Conservation (phyloP, 2,797 vertebrate species). For the Gephyroberyx darwinii region DNA sequence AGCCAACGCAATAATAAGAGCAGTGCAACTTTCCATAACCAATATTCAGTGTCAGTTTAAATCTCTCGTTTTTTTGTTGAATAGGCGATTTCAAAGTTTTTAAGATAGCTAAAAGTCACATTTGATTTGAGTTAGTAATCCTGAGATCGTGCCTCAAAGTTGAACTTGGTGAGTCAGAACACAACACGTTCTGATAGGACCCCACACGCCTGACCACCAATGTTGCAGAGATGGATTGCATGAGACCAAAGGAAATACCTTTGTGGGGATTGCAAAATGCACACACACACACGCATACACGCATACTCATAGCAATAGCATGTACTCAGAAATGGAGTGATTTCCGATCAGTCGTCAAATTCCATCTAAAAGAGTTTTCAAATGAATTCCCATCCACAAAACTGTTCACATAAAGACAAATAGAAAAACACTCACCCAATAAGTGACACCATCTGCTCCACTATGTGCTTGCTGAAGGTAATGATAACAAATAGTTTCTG, state of each 20-base stretch:
- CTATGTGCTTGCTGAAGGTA: conserved; percentile 99
- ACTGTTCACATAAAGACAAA: background rate
- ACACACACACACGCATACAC: conserved; percentile 6
- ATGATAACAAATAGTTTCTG: conserved; percentile 99
- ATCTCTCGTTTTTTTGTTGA: background rate
- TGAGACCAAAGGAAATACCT: conserved; percentile 36
- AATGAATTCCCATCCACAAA: conserved; percentile 39
- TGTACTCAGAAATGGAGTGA: conserved; percentile 41
- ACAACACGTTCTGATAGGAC: conserved; percentile 57
- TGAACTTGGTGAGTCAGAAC: conserved; percentile 69
- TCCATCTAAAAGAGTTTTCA: conserved; percentile 49
- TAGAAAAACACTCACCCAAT: conserved; percentile 90
- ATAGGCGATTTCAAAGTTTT: background rate
- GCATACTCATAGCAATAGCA: conserved; percentile 23
- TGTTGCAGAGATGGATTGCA: conserved; percentile 32
- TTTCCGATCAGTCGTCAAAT: conserved; percentile 33
- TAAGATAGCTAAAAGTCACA: background rate
- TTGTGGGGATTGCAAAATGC: conserved; percentile 19
- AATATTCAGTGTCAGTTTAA: no score
- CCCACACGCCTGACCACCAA: conserved; percentile 69
- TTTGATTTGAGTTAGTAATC: background rate
- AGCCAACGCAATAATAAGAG: background rate
- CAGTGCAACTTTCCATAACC: no score
- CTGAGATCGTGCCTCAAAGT: conserved; percentile 33
- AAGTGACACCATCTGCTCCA: conserved; percentile 98